These are phyloP conservation scores for Eulemur albifrons DNA, from an alignment of 2,797 vertebrate genomes.

Conservation along the genomic window DNA sequence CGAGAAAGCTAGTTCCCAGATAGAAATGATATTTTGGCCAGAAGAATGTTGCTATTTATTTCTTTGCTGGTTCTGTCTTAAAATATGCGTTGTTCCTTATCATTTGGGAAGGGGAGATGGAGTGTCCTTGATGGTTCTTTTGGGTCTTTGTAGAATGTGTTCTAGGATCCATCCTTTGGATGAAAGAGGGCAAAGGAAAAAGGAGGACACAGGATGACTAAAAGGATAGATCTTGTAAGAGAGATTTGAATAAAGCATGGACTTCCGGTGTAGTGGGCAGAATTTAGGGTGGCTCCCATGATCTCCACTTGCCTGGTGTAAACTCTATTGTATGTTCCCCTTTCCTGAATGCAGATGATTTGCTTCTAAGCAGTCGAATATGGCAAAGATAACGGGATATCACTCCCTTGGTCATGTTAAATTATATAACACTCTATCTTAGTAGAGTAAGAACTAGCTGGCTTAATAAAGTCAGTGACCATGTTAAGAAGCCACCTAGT, in stretches of 20 bases:
- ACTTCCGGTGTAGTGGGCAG: neutral
- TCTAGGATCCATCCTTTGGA: neutral
- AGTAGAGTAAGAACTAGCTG: neutral
- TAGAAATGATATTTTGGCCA: neutral
- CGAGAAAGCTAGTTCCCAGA: neutral
- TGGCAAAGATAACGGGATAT: neutral
- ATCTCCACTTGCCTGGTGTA: neutral
- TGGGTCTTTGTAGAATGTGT: neutral
- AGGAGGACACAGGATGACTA: neutral
- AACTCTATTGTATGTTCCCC: neutral
- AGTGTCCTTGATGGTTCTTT: neutral
- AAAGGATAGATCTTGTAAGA: neutral
- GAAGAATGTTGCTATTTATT: neutral
- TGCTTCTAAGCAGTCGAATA: neutral
- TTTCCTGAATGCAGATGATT: neutral
- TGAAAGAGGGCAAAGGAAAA: neutral
- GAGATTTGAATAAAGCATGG: neutral
- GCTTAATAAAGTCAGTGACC: neutral
- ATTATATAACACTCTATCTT: neutral
- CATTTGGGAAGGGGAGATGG: neutral
- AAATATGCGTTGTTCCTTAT: neutral
- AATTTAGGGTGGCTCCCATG: neutral
- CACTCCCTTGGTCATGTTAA: neutral
- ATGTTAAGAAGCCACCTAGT: neutral
- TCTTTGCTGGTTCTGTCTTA: neutral